Percentiles rank a stretch among this genome's conserved stretches.
phyloP scores from a whole-genome alignment of 2,113 vertebrate species.

The Herpetotheres cachinnans region DNA sequence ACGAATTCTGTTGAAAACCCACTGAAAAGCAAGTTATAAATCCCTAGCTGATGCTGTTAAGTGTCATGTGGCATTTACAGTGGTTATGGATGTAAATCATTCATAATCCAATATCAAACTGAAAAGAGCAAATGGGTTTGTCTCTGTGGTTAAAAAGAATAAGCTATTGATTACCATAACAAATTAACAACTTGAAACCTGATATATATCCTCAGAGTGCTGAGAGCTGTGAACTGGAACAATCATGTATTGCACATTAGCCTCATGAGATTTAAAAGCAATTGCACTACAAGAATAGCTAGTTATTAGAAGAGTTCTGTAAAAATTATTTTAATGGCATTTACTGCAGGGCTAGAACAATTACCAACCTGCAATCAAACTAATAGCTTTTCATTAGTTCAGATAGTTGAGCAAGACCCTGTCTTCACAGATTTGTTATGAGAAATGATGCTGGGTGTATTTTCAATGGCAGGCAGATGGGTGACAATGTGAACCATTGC shows the following conservation, averaged over 20 bases:
- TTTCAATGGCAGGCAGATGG: background rate
- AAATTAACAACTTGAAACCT: constrained; percentile 56
- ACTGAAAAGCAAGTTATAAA: constrained; percentile 6
- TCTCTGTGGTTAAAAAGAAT: constrained; percentile 56
- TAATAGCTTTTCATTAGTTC: constrained; percentile 58
- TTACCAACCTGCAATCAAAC: constrained; percentile 31
- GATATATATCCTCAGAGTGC: constrained; percentile 23
- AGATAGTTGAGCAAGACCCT: constrained; percentile 1
- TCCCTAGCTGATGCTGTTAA: background rate
- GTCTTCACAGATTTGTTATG: background rate
- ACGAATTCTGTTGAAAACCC: background rate
- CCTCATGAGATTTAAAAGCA: constrained; percentile 43
- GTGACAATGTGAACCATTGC: background rate
- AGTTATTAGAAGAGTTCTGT: constrained; percentile 44
- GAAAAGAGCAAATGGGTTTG: constrained; percentile 42
- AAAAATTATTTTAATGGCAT: constrained; percentile 51
- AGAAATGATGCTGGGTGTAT: background rate
- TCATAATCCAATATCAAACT: constrained; percentile 29
- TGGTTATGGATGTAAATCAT: constrained; percentile 32
- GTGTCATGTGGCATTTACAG: background rate
- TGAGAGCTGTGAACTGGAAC: constrained; percentile 38
- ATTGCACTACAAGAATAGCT: constrained; percentile 48
- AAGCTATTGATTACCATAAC: constrained; percentile 48
- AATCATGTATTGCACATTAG: constrained; percentile 19
- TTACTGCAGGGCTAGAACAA: constrained; percentile 24